Evolutionary conservation across 2,797 vertebrate genomes (phyloP), one percentile per base, ranked within the genome.

Genomic region (Delichon dasypus): DNA sequence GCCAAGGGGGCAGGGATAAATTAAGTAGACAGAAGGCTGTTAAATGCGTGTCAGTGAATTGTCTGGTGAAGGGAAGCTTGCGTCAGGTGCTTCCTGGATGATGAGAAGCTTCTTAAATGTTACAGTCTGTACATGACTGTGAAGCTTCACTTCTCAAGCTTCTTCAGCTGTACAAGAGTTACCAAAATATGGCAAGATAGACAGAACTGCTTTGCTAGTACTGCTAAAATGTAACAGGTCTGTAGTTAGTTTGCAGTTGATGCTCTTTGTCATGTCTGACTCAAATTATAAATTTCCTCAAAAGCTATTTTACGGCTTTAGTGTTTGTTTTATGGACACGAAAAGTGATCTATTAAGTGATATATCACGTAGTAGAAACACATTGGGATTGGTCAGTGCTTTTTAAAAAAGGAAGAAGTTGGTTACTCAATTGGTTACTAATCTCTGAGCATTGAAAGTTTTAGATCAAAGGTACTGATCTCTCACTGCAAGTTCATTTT

Each of bases 71-170:
- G 48, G 58, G 34, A 42, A n/a, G 20, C 65, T 42, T 32, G 15
- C 2, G 2, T 51, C 13, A 22, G 15, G 34, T 78, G 64, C 55
- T 90, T 72, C 21, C 13, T 40, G 45, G n/a, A 17, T 50, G 32
- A 48, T 0, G 0, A 55, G 25, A 76, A 71, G 3, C 30, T 57
- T 51, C 14, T 72, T 80, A 23, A 71, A 10, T 60, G n/a, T 48
- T 16, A 1, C 0, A 10, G 11, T 36, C 13, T 57, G 16, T 53
- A 21, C 3, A 0, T 27, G 77, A 22, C 50, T 71, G 0, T 48
- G 15, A 48, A 48, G 40, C 30, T 78, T 70, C 0, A 3, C 45
- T 83, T 71, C n/a, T 68, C 30, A 78, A 60, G 34, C 22, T 38
- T 9, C 36, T 83, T 81, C n/a, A 64, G 32, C 38, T 78, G 23